phyloP scores from a whole-genome alignment of 2,113 vertebrate species.

The Gavialis gangeticus region DNA sequence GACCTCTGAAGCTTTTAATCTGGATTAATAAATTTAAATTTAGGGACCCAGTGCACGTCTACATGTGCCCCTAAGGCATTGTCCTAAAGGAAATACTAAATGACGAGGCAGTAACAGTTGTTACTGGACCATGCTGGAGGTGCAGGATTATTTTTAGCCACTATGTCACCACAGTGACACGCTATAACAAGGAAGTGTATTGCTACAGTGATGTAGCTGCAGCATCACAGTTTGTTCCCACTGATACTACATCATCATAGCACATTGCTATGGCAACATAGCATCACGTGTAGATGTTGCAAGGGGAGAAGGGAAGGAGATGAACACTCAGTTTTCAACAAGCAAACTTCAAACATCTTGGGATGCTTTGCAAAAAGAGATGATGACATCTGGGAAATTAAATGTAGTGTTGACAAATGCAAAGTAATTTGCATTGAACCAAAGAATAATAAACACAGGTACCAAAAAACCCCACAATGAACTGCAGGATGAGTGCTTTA shows the following conservation, averaged over 20 bases:
- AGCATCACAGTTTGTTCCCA: no score
- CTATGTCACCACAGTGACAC: no score
- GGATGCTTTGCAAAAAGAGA: neutral
- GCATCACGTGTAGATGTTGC: neutral
- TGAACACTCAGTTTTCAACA: neutral
- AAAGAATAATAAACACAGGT: neutral
- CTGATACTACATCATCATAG: no score
- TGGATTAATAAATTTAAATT: slow-evolving; percentile 18
- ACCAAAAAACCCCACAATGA: neutral
- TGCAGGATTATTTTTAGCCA: no score
- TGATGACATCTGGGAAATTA: neutral
- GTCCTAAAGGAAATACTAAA: no score
- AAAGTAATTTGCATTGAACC: neutral
- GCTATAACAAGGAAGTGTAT: no score
- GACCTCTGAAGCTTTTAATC: neutral
- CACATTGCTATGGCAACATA: no score
- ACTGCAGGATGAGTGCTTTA: neutral
- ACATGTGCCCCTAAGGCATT: no score
- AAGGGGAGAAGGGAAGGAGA: neutral
- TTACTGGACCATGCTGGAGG: no score
- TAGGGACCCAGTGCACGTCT: neutral
- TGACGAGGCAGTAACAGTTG: no score
- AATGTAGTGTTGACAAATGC: neutral
- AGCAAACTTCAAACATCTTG: neutral
- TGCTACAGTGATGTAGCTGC: no score